phyloP scores from a whole-genome alignment of 1,140 invertebrate genomes.

The Cardiocondyla obscurior region DNA sequence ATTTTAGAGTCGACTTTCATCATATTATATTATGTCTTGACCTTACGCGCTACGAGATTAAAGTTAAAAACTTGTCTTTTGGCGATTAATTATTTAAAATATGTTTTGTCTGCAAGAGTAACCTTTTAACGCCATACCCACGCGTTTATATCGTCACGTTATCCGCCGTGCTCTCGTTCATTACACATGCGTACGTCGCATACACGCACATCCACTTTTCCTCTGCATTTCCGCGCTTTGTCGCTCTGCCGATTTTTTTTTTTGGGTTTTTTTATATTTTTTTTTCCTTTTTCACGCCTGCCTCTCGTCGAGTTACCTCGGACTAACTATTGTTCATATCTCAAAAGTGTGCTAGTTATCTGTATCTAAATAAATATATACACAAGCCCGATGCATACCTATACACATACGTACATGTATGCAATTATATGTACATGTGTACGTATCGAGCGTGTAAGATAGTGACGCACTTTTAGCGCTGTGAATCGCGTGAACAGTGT shows the following conservation, averaged over 20 bases:
- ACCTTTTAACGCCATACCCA: conserved; percentile 48
- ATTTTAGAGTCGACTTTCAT: conserved; percentile 84
- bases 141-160: conserved; percentile 55
- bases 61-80: conserved; percentile 82
- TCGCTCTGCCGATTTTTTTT: neutral
- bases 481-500: conserved; percentile 28
- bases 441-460: conserved; percentile 38
- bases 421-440: conserved; percentile 53
- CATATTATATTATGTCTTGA: conserved; percentile 74
- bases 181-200: conserved; percentile 46
- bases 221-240: conserved; percentile 55
- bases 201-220: conserved; percentile 60
- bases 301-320: conserved; percentile 29
- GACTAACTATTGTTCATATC: conserved; percentile 27
- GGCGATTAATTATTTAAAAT: conserved; percentile 84
- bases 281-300: neutral
- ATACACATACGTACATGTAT: neutral
- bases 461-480: conserved; percentile 26
- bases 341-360: conserved; percentile 55
- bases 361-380: conserved; percentile 40
- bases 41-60: conserved; percentile 77
- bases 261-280: too few species aligned
- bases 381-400: conserved; percentile 43
- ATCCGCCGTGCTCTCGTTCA: conserved; percentile 28
- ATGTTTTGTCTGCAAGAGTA: conserved; percentile 78